Percentiles rank a stretch among this genome's conserved stretches.
phyloP scores from a whole-genome alignment of 2,888 invertebrate genomes.

The Mesochorus sp. region DNA sequence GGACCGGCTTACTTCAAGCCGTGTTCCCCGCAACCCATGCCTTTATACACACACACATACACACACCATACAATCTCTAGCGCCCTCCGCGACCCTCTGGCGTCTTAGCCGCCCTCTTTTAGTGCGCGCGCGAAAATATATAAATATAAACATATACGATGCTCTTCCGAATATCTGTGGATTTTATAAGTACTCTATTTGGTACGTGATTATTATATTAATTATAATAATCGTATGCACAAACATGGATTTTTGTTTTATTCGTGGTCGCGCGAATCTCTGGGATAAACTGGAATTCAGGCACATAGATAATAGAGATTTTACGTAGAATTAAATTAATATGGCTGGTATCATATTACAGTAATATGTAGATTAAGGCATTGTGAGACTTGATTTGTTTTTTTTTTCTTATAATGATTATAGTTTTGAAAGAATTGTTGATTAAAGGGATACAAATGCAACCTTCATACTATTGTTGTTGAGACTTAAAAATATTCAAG shows the following conservation, averaged over 20 bases:
- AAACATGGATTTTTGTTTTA: constrained; percentile 27
- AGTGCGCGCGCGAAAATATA: not conserved
- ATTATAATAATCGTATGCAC: constrained; percentile 50
- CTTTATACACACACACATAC: constrained; percentile 26
- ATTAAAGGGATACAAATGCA: too few relatives aligned
- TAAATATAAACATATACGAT: not conserved
- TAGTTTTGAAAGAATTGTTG: too few relatives aligned
- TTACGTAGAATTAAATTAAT: not conserved
- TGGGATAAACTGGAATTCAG: constrained; percentile 12
- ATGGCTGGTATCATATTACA: too few relatives aligned
- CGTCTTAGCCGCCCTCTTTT: constrained; percentile 47
- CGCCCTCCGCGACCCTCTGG: constrained; percentile 35
- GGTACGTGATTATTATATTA: too few relatives aligned
- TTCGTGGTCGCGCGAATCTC: not conserved
- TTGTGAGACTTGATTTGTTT: too few relatives aligned
- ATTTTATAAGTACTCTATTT: too few relatives aligned
- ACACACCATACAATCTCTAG: constrained; percentile 14
- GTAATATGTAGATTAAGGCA: too few relatives aligned
- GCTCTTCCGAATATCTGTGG: not conserved
- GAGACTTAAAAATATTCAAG: too few relatives aligned
- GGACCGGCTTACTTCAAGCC: constrained; percentile 77
- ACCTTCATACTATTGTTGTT: too few relatives aligned
- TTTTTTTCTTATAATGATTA: too few relatives aligned
- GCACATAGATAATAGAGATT: not conserved
- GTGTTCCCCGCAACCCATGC: constrained; percentile 35